Conservation (phyloP, 2,888 invertebrate genomes). For the Habroteleia sp. region DNA sequence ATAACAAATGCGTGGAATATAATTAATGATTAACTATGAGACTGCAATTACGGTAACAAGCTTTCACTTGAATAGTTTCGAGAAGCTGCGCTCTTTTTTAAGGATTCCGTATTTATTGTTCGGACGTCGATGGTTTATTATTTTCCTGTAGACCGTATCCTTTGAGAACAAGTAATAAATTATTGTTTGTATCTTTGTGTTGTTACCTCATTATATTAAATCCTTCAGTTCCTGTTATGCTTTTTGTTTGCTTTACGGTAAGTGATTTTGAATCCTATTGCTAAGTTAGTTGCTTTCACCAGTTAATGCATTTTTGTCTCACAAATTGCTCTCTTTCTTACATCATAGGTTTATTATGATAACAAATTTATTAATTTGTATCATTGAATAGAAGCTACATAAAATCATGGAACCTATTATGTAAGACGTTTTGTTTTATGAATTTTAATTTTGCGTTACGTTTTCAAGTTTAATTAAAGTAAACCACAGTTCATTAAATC, state of each 20-base stretch:
- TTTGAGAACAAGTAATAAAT: conserved; percentile 76
- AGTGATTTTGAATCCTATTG: conserved; percentile 58
- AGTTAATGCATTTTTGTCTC: conserved; percentile 7
- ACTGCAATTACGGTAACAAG: conserved; percentile 2
- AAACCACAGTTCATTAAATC: conserved; percentile 6
- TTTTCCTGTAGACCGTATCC: conserved; percentile 73
- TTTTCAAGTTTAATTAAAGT: conserved; percentile 5
- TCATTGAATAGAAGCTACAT: too few relatives aligned
- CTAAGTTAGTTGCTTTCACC: conserved; percentile 52
- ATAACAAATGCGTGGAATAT: not conserved
- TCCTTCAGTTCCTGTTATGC: conserved; percentile 58
- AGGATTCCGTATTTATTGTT: conserved; percentile 76
- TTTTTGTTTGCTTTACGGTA: conserved; percentile 66
- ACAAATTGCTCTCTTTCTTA: conserved; percentile 2
- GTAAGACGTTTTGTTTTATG: conserved; percentile 7
- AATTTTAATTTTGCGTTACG: not conserved
- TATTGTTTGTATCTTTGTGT: conserved; percentile 78
- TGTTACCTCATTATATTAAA: conserved; percentile 70
- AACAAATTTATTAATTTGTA: not conserved
- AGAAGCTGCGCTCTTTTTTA: conserved; percentile 65
- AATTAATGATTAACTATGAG: conserved; percentile 13
- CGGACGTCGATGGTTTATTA: conserved; percentile 70
- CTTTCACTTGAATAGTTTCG: conserved; percentile 45
- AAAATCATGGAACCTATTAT: not conserved
- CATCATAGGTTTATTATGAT: conserved; percentile 6